Evolutionary conservation across 35 echinoderm and acorn worm species (phyloP).

Genomic region (Heliocidaris tuberculata): DNA sequence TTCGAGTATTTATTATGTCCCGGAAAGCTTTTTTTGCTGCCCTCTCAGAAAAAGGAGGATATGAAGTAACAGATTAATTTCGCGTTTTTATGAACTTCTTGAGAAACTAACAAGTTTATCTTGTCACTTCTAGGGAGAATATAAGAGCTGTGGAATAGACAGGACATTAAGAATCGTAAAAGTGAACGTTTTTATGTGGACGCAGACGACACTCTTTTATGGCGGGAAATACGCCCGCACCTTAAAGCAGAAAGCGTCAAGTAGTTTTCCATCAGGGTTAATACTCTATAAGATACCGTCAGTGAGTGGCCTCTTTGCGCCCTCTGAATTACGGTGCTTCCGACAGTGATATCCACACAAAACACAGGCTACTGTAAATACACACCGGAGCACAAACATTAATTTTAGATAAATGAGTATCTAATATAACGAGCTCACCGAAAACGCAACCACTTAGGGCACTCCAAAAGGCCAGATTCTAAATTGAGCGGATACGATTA

Average conservation of each 20-base stretch:
- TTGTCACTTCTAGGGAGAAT: neutral
- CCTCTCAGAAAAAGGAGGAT: neutral
- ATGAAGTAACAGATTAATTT: neutral
- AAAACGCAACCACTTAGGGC: neutral
- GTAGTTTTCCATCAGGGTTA: conserved; percentile 23
- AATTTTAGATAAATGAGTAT: conserved; percentile 14
- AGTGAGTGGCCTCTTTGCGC: neutral
- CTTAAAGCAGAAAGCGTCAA: neutral
- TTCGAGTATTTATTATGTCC: too few species aligned
- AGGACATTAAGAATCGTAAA: conserved; percentile 41
- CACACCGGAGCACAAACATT: neutral
- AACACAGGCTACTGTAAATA: conserved; percentile 16
- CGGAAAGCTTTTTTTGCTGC: neutral
- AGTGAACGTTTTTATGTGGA: neutral
- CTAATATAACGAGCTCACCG: neutral
- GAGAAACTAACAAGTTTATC: conserved; percentile 2
- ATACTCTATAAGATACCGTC: neutral
- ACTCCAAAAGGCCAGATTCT: neutral
- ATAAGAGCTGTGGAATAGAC: neutral
- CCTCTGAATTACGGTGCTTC: neutral
- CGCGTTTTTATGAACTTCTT: neutral
- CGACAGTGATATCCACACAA: neutral
- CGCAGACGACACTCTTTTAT: conserved; percentile 7
- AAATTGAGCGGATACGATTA: neutral
- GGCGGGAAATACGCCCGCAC: neutral